Evolutionary conservation across 2,113 vertebrate species (phyloP).

Genomic region (mouse (Mus musculus)): DNA sequence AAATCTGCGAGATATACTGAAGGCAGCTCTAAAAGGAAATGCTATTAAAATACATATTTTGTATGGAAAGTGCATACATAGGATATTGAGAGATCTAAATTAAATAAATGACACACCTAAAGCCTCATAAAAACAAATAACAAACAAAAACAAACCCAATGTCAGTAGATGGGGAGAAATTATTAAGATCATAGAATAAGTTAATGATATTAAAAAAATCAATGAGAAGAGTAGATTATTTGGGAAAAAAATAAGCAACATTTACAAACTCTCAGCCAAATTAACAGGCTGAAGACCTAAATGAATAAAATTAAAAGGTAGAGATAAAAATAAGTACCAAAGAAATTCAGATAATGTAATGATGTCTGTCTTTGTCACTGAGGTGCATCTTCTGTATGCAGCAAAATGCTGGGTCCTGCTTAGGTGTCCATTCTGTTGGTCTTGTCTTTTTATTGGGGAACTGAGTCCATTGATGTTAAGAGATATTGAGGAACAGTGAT

Average conservation of each 20-base stretch:
- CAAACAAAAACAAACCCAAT: background rate
- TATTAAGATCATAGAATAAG: background rate
- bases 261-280: background rate
- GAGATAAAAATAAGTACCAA: background rate
- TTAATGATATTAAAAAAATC: background rate
- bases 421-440: too few species aligned
- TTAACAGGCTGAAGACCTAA: background rate
- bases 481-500: too few species aligned
- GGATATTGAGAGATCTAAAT: background rate
- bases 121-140: background rate
- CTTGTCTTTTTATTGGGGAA: too few species aligned
- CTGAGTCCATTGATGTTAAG: too few species aligned
- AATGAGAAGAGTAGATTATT: background rate
- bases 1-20: background rate
- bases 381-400: too few species aligned
- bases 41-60: background rate
- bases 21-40: background rate
- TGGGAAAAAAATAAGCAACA: background rate
- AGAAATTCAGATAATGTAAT: background rate
- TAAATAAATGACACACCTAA: background rate
- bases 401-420: too few species aligned
- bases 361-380: background rate
- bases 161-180: background rate
- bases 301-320: background rate
- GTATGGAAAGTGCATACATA: too few species aligned